phyloP scores from a whole-genome alignment of 2,888 invertebrate genomes.

The Melitaea athalia region DNA sequence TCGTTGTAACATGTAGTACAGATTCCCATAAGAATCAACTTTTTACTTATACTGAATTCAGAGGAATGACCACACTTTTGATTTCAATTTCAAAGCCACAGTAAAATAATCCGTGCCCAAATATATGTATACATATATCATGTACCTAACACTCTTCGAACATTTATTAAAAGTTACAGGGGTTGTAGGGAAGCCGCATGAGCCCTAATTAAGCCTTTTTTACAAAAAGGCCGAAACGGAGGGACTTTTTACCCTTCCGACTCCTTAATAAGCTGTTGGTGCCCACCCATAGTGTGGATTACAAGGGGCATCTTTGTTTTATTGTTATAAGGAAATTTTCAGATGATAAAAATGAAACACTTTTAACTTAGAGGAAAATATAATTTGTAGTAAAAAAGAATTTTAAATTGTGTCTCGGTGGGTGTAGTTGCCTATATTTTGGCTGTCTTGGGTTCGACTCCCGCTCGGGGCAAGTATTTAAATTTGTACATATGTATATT shows the following conservation, averaged over 20 bases:
- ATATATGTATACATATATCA: slow-evolving; percentile 31
- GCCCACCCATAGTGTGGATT: slow-evolving; percentile 71
- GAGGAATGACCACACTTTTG: not conserved
- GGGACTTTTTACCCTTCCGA: slow-evolving; percentile 78
- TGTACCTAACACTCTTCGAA: slow-evolving; percentile 70
- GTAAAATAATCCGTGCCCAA: slow-evolving; percentile 7
- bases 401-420: too few species aligned
- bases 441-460: too few species aligned
- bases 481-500: too few species aligned
- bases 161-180: slow-evolving; percentile 83
- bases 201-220: slow-evolving; percentile 82
- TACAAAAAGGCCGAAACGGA: slow-evolving; percentile 73
- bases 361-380: not conserved
- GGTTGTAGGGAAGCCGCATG: slow-evolving; percentile 79
- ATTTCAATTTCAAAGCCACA: not conserved
- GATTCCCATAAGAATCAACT: too few species aligned
- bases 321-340: slow-evolving; percentile 60
- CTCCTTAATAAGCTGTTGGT: slow-evolving; percentile 78
- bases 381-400: too few species aligned
- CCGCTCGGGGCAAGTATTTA: too few species aligned
- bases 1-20: too few species aligned
- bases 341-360: not conserved
- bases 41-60: not conserved
- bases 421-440: too few species aligned
- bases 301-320: slow-evolving; percentile 66